Percentiles rank a stretch among this genome's conserved stretches.
These are phyloP conservation scores for Haliaeetus leucogaster DNA, from an alignment of 2,113 vertebrate species.

Conservation along the genomic window DNA sequence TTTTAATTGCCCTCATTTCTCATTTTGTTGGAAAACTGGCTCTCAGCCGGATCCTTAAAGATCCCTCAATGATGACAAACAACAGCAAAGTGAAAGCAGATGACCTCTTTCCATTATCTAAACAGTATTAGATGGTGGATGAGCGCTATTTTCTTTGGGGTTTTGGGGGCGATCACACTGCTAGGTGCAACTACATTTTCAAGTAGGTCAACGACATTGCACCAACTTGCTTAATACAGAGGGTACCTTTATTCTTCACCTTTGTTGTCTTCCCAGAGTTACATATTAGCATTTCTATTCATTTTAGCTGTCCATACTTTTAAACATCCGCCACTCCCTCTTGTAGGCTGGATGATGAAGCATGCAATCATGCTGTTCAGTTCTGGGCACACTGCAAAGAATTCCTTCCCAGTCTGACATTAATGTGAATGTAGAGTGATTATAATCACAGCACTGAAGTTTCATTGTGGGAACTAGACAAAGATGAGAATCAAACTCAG, in stretches of 20 bases:
- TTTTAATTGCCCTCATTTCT: constrained; percentile 55
- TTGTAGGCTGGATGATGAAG: background rate
- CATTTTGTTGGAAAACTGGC: constrained; percentile 33
- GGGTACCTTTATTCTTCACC: background rate
- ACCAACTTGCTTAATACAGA: background rate
- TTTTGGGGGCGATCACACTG: background rate
- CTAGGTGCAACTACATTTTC: background rate
- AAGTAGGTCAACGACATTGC: background rate
- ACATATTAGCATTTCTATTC: background rate
- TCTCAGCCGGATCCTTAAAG: background rate
- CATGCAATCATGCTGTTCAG: background rate
- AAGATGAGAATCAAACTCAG: background rate
- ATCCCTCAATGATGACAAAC: background rate
- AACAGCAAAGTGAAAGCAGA: constrained; percentile 13
- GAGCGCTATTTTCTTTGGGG: background rate
- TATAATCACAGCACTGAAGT: background rate
- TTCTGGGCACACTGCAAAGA: background rate
- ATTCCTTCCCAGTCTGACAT: background rate
- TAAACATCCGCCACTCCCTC: background rate
- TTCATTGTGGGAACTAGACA: background rate
- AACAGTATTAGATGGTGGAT: background rate
- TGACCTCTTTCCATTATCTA: background rate
- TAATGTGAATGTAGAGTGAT: background rate
- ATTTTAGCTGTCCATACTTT: background rate
- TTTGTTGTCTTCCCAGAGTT: background rate